phyloP scores from a whole-genome alignment of 1,140 invertebrate genomes.

The Subanguina moxae region DNA sequence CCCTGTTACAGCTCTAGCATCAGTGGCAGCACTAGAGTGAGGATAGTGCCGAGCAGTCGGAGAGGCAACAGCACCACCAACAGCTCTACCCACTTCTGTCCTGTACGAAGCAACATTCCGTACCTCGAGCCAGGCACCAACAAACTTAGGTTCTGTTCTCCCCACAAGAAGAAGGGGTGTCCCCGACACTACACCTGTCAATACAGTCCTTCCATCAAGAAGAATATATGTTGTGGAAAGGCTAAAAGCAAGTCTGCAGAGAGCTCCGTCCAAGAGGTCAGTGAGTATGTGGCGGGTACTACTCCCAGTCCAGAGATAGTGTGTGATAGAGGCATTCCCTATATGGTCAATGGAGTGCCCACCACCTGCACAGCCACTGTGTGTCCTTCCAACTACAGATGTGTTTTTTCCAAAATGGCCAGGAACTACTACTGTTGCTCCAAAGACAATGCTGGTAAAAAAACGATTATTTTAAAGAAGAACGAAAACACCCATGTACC shows the following conservation, averaged over 20 bases:
- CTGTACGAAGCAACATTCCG: constrained; percentile 47
- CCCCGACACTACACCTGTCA: constrained; percentile 48
- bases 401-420: constrained; percentile 49
- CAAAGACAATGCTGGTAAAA: constrained; percentile 45
- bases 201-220: constrained; percentile 41
- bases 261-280: neutral
- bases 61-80: constrained; percentile 19
- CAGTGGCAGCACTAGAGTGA: neutral
- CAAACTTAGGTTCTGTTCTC: constrained; percentile 50
- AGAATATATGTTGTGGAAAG: constrained; percentile 56
- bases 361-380: constrained; percentile 50
- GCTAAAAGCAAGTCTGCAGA: constrained; percentile 2
- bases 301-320: constrained; percentile 25
- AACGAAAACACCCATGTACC: no score
- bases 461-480: no score
- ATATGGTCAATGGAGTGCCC: constrained; percentile 49
- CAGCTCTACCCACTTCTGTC: constrained; percentile 37
- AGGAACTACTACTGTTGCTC: constrained; percentile 54
- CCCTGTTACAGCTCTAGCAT: constrained; percentile 1
- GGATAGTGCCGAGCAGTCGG: neutral
- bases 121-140: constrained; percentile 46
- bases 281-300: neutral
- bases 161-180: constrained; percentile 36
- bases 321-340: constrained; percentile 51
- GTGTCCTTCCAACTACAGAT: constrained; percentile 45